Conservation (phyloP, 2,888 invertebrate genomes). For the Rhamnusium bicolor region DNA sequence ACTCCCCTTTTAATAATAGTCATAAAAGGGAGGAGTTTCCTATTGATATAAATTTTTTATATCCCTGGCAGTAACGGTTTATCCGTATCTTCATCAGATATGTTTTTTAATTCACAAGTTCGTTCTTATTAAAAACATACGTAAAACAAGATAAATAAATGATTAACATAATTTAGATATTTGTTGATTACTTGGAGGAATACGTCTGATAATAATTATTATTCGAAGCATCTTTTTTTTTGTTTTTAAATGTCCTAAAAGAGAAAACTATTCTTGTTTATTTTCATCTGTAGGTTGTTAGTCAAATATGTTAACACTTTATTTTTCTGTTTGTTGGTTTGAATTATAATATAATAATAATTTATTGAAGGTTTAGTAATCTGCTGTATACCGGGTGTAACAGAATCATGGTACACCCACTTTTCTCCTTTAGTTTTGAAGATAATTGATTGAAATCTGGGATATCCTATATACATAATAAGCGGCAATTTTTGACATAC, state of each 20-base stretch:
- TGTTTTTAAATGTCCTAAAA: conserved; percentile 13
- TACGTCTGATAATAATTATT: conserved; percentile 1
- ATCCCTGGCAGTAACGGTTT: conserved; percentile 17
- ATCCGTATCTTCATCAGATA: conserved; percentile 22
- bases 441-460: no score
- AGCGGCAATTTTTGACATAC: no score
- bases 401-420: no score
- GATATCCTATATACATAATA: no score
- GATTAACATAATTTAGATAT: neutral
- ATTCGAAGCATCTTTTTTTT: neutral
- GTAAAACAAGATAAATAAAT: conserved; percentile 9
- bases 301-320: no score
- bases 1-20: conserved; percentile 23
- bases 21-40: conserved; percentile 24
- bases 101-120: conserved; percentile 17
- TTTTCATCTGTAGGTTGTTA: no score
- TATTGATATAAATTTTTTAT: conserved; percentile 17
- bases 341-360: no score
- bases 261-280: conserved; percentile 2
- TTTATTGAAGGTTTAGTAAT: no score
- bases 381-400: no score
- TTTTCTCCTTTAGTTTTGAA: no score
- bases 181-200: conserved; percentile 1
- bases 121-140: neutral
- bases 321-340: no score